phyloP scores from a whole-genome alignment of 2,888 invertebrate species.

The Diabrotica balteata region DNA sequence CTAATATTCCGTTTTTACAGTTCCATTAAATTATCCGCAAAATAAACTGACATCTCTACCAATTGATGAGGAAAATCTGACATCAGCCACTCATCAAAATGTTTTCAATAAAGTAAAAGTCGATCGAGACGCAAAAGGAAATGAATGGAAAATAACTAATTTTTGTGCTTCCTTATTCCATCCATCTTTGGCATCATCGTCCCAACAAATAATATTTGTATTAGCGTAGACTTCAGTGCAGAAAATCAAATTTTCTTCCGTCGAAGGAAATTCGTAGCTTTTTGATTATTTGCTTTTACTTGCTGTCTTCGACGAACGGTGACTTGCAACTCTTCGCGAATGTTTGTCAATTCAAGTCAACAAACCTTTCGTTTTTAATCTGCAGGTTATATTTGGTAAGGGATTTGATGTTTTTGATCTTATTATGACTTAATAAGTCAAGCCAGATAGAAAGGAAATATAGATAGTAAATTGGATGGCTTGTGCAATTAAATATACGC shows the following conservation, averaged over 20 bases:
- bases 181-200: constrained; percentile 20
- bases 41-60: too few relatives aligned
- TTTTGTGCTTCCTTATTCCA: constrained; percentile 31
- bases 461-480: too few relatives aligned
- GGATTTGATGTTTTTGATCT: too few relatives aligned
- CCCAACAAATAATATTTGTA: constrained; percentile 37
- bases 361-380: too few relatives aligned
- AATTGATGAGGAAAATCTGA: constrained; percentile 8
- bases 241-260: constrained; percentile 33
- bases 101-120: constrained; percentile 6
- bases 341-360: not conserved
- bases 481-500: too few relatives aligned
- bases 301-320: not conserved
- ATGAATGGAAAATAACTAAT: constrained; percentile 29
- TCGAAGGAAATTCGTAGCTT: constrained; percentile 25
- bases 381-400: too few relatives aligned
- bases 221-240: constrained; percentile 31
- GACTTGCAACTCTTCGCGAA: not conserved
- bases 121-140: constrained; percentile 19
- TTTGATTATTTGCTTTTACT: constrained; percentile 30
- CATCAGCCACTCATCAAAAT: constrained; percentile 2
- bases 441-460: not conserved
- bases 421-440: too few relatives aligned
- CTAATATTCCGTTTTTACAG: too few relatives aligned
- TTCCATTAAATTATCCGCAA: too few relatives aligned